phyloP scores from a whole-genome alignment of 2,113 vertebrate species.

The Anguilla rostrata region DNA sequence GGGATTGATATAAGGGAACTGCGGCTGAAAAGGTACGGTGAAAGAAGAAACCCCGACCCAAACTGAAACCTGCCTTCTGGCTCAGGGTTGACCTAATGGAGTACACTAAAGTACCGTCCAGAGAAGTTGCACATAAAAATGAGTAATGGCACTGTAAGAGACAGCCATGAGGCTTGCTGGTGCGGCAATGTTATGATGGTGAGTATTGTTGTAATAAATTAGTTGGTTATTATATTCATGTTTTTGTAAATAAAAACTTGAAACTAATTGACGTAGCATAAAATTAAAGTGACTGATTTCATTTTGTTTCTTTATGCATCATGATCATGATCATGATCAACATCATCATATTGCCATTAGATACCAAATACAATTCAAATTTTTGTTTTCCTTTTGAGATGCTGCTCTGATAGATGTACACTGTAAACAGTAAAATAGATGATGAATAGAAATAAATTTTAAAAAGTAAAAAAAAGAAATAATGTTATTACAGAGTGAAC shows the following conservation, averaged over 20 bases:
- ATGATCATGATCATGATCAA: too few relatives aligned
- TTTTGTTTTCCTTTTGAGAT: background rate
- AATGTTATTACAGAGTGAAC: constrained; percentile 3
- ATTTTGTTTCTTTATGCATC: too few relatives aligned
- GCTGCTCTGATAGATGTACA: background rate
- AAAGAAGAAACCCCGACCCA: background rate
- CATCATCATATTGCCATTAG: background rate
- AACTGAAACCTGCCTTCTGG: background rate
- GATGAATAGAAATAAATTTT: background rate
- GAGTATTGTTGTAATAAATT: too few relatives aligned
- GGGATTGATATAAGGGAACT: constrained; percentile 1
- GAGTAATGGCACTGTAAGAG: too few relatives aligned
- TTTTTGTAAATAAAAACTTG: too few relatives aligned
- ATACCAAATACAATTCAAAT: background rate
- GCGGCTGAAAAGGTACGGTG: background rate
- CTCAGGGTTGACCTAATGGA: background rate
- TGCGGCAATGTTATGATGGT: too few relatives aligned
- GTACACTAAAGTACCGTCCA: too few relatives aligned
- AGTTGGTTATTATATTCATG: too few relatives aligned
- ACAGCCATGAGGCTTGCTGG: too few relatives aligned
- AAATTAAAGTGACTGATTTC: too few relatives aligned
- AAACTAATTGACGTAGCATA: too few relatives aligned
- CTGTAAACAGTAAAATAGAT: background rate
- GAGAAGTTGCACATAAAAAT: too few relatives aligned
- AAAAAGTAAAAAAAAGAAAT: background rate